Conservation (phyloP, 2,888 invertebrate species). For the Suillia variegata region DNA sequence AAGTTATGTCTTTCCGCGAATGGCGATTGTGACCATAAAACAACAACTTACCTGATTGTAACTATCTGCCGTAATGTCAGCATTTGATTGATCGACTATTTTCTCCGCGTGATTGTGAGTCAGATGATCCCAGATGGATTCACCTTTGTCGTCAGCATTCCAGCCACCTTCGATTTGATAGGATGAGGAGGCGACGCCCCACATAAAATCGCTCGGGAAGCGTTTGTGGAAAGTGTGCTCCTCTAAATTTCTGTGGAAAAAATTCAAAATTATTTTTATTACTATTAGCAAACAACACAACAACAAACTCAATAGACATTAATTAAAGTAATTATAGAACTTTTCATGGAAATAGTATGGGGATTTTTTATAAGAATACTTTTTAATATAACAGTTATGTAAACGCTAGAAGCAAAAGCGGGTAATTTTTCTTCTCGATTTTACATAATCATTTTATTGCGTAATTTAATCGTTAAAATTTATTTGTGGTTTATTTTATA, state of each 20-base stretch:
- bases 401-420: too few relatives aligned
- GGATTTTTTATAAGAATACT: too few relatives aligned
- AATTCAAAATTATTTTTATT: conserved; percentile 3
- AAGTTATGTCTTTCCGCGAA: too few relatives aligned
- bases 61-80: conserved; percentile 67
- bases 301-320: background rate
- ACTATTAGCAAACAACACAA: background rate
- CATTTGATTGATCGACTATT: conserved; percentile 67
- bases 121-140: conserved; percentile 69
- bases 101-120: conserved; percentile 66
- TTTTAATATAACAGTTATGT: too few relatives aligned
- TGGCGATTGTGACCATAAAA: too few relatives aligned
- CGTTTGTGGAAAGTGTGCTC: conserved; percentile 33
- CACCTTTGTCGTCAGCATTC: conserved; percentile 63
- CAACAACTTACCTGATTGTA: conserved; percentile 60
- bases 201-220: conserved; percentile 59
- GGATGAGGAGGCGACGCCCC: conserved; percentile 60
- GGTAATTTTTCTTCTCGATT: too few relatives aligned
- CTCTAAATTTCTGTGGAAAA: background rate
- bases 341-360: too few relatives aligned
- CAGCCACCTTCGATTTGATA: conserved; percentile 61
- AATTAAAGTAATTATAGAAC: background rate
- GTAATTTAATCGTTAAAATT: too few relatives aligned
- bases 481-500: too few relatives aligned
- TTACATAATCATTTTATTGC: too few relatives aligned